A percentile compares a stretch with the other conserved stretches of the same genome.
Evolutionary conservation across 2,888 invertebrate species (phyloP).

Genomic region (Euplagia quadripunctaria): DNA sequence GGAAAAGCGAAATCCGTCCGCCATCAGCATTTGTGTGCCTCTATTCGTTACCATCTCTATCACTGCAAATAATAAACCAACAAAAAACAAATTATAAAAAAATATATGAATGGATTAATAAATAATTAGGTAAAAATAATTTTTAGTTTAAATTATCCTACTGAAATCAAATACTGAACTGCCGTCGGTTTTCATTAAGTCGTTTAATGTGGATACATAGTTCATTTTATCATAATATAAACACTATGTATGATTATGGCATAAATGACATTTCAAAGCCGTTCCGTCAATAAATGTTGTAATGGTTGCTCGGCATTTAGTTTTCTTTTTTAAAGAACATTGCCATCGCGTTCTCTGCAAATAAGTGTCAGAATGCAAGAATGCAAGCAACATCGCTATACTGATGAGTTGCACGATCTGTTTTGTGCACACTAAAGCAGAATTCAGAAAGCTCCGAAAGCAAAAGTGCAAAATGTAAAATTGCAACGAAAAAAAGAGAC

Average conservation of each 20-base stretch:
- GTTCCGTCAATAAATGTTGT: neutral
- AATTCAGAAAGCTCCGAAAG: too few relatives aligned
- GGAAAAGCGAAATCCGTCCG: slow-evolving; percentile 65
- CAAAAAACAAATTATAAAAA: slow-evolving; percentile 1
- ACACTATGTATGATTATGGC: neutral
- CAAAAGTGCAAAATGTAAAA: too few relatives aligned
- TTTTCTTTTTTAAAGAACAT: slow-evolving; percentile 4
- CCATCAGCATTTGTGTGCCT: slow-evolving; percentile 65
- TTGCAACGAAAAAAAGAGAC: neutral
- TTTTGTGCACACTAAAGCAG: too few relatives aligned
- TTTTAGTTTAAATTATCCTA: neutral
- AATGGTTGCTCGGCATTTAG: slow-evolving; percentile 4
- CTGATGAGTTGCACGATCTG: too few relatives aligned
- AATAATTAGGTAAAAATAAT: neutral
- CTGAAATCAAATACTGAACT: neutral
- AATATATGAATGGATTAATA: neutral
- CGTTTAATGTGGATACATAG: neutral
- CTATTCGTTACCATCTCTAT: slow-evolving; percentile 56
- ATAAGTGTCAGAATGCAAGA: neutral
- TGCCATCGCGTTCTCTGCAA: neutral
- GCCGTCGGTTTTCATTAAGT: neutral
- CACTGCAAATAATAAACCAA: slow-evolving; percentile 55
- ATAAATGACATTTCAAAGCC: neutral
- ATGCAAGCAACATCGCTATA: slow-evolving; percentile 5
- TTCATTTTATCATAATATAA: neutral